Base-by-base conservation (phyloP, 2,113 vertebrate species). In the Nettapus auritus region DNA sequence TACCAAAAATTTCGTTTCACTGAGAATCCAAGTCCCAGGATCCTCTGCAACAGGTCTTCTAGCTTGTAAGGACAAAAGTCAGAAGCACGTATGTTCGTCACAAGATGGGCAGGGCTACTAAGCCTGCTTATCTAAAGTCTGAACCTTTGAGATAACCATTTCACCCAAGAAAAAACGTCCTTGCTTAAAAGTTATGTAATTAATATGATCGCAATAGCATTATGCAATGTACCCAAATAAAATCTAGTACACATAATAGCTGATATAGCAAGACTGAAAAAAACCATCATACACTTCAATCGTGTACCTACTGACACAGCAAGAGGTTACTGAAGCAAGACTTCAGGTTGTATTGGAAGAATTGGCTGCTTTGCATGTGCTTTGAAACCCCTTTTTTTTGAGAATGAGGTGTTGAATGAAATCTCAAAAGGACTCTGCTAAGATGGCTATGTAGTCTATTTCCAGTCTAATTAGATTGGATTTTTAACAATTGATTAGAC, bases 51-150 rank as follows among this genome's bases (percentile, higher is more conserved):
- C 80, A 64, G 57, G 8, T 79, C 82, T 81, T 75, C 13, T 18
- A 50, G 66, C 76, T 81, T 23, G 81, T 38, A 64, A 6, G 34
- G 42, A 67, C 0, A 13, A 68, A 40, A 71, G 56, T 13, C 60
- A 93, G 63, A 66, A 71, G 48, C 62, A 13, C 46, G 53, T 64
- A 38, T 86, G 76, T 50, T 86, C 0, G 2, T 82, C 95, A 88
- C 94, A 93, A 92, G 89, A 96, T 95, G 95, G 96, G 94, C 94
- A 76, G 93, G 92, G 93, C 91, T 90, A 48, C 20, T 48, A 86
- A 75, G 85, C 55, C 86, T 96, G 88, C 93, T 94, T 96, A 96
- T 94, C 96, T 94, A 5, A 48, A 53, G 93, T n/a, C 93, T 94
- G 95, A 67, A 74, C 75, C 69, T 44, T 79, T 0, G 14, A 93